A percentile compares a stretch with the other conserved stretches of the same genome.
Evolutionary conservation across 2,113 vertebrate genomes (phyloP).

Genomic region (Leucopternis melanops): DNA sequence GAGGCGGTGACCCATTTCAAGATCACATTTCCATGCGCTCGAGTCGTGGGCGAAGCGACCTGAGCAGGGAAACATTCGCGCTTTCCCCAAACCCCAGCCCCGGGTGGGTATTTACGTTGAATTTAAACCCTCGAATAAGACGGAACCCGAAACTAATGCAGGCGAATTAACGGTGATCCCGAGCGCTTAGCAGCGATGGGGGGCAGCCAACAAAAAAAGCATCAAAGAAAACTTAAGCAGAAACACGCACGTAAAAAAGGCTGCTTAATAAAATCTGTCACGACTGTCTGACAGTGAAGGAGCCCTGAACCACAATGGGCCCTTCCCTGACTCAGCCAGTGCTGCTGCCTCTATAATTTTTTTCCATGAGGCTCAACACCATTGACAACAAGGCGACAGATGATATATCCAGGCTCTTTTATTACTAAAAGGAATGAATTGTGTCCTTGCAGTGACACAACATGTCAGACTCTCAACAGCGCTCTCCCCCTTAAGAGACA

Average conservation of each 20-base stretch:
- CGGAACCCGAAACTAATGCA: not conserved
- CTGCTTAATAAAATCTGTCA: no score
- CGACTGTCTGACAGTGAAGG: rapidly evolving
- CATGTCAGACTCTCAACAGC: rapidly evolving
- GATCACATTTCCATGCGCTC: not conserved
- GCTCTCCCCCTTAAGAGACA: not conserved
- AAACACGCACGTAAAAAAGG: rapidly evolving
- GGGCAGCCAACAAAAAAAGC: not conserved
- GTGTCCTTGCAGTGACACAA: not conserved
- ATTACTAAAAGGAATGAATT: not conserved
- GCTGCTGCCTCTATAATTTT: not conserved
- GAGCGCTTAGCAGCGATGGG: not conserved
- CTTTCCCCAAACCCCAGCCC: not conserved
- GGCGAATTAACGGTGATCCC: not conserved
- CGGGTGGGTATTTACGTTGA: not conserved
- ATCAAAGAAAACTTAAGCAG: not conserved
- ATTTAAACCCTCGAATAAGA: not conserved
- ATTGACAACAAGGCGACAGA: no score
- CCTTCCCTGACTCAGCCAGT: not conserved
- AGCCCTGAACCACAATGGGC: not conserved
- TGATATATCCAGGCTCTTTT: not conserved
- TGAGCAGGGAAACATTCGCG: not conserved
- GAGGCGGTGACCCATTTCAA: slow-evolving; percentile 18
- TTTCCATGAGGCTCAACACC: not conserved
- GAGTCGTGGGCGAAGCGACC: not conserved